Conservation (phyloP, 35 echinoderm and acorn worm genomes). For the Antedon bifida region DNA sequence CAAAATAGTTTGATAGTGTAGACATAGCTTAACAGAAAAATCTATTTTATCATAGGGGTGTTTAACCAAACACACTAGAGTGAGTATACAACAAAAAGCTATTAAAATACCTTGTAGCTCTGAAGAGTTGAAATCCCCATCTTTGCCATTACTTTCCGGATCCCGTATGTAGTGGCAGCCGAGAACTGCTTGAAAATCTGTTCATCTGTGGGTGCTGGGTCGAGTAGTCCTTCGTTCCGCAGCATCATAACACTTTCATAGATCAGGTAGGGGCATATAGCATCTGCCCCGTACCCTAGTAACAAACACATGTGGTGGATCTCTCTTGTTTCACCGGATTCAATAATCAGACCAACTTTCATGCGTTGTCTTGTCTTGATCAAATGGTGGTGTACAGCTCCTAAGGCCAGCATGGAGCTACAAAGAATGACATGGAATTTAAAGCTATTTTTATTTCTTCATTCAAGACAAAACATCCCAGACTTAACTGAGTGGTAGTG, state of each 20-base stretch:
- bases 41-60: too few species aligned
- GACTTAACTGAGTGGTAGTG: too few species aligned
- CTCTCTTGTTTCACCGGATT: conserved; percentile 82
- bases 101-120: conserved; percentile 70
- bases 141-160: conserved; percentile 96
- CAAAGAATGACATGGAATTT: background rate
- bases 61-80: too few species aligned
- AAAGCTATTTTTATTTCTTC: too few species aligned
- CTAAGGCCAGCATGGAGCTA: conserved; percentile 77
- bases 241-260: conserved; percentile 74
- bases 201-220: conserved; percentile 37
- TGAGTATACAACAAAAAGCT: background rate
- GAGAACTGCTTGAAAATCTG: conserved; percentile 43
- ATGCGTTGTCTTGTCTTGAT: conserved; percentile 89
- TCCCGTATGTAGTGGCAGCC: conserved; percentile 40
- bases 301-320: conserved; percentile 93
- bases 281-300: conserved; percentile 83
- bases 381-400: conserved; percentile 80
- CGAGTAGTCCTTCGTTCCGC: conserved; percentile 65
- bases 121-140: conserved; percentile 97
- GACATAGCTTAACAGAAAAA: too few species aligned
- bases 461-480: too few species aligned
- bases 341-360: conserved; percentile 72
- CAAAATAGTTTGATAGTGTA: too few species aligned
- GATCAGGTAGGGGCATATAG: conserved; percentile 90